Conservation (phyloP, 2,888 invertebrate genomes). For the Alloplasta piceator region DNA sequence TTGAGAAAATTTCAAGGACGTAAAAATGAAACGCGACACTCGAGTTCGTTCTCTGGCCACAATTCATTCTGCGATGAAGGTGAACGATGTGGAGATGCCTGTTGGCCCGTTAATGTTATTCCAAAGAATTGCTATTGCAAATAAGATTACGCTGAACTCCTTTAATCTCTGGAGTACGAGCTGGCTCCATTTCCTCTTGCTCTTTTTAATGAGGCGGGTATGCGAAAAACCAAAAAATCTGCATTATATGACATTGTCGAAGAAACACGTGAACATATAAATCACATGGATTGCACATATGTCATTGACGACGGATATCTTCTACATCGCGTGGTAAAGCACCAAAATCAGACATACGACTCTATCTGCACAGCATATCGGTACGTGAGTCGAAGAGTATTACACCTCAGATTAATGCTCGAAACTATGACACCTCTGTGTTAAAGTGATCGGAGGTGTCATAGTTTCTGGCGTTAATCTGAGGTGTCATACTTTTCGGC, state of each 20-base stretch:
- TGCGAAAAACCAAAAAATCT: slow-evolving; percentile 36
- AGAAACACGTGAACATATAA: slow-evolving; percentile 3
- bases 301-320: slow-evolving; percentile 54
- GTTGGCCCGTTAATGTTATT: slow-evolving; percentile 23
- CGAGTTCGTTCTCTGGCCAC: slow-evolving; percentile 1
- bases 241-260: slow-evolving; percentile 36
- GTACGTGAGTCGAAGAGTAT: too few relatives aligned
- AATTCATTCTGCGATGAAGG: slow-evolving; percentile 4
- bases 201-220: slow-evolving; percentile 23
- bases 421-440: too few relatives aligned
- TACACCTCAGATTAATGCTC: too few relatives aligned
- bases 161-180: slow-evolving; percentile 49
- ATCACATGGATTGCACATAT: slow-evolving; percentile 2
- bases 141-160: slow-evolving; percentile 8
- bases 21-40: not conserved
- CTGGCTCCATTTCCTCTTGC: slow-evolving; percentile 49
- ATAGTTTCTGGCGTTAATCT: too few relatives aligned
- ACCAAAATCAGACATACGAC: slow-evolving; percentile 29
- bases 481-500: too few relatives aligned
- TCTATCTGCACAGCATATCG: slow-evolving; percentile 43
- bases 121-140: slow-evolving; percentile 16
- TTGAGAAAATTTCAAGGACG: slow-evolving; percentile 20
- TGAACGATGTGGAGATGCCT: not conserved
- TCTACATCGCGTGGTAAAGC: slow-evolving; percentile 44
- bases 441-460: too few relatives aligned